Conservation (phyloP, 2,797 vertebrate genomes). For the Rallus crepitans region DNA sequence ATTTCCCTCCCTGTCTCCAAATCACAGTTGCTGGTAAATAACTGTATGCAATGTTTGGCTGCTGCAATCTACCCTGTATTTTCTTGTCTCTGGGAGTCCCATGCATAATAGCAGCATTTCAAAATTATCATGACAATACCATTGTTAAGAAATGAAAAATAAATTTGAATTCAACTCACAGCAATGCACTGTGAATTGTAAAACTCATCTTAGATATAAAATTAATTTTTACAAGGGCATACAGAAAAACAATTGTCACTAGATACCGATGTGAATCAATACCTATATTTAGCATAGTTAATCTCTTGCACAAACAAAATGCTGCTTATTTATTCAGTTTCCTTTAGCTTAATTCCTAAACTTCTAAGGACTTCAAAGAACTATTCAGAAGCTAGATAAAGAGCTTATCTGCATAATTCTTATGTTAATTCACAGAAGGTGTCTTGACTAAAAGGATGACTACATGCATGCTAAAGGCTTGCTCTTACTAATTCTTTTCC, state of each 20-base stretch:
- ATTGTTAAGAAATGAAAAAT: slow-evolving; percentile 12
- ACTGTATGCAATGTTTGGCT: neutral
- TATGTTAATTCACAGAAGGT: slow-evolving; percentile 65
- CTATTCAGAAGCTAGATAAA: slow-evolving; percentile 44
- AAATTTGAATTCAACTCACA: neutral
- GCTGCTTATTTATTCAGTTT: slow-evolving; percentile 40
- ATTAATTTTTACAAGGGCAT: slow-evolving; percentile 12
- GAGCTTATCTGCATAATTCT: slow-evolving; percentile 64
- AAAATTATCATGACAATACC: neutral
- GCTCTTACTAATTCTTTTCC: neutral
- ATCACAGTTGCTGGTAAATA: neutral
- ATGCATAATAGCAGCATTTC: neutral
- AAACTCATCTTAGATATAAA: slow-evolving; percentile 4
- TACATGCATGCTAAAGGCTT: neutral
- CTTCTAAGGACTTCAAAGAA: slow-evolving; percentile 63
- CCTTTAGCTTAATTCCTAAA: slow-evolving; percentile 48
- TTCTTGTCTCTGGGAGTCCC: neutral
- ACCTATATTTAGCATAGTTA: slow-evolving; percentile 48
- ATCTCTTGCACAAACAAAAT: slow-evolving; percentile 49
- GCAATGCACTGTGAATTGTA: neutral
- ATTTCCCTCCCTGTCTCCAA: neutral
- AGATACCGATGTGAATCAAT: neutral
- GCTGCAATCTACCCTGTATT: neutral
- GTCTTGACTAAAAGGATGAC: slow-evolving; percentile 42
- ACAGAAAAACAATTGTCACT: neutral